Conservation (phyloP, 2,888 invertebrate genomes). For the Celastrina argiolus region DNA sequence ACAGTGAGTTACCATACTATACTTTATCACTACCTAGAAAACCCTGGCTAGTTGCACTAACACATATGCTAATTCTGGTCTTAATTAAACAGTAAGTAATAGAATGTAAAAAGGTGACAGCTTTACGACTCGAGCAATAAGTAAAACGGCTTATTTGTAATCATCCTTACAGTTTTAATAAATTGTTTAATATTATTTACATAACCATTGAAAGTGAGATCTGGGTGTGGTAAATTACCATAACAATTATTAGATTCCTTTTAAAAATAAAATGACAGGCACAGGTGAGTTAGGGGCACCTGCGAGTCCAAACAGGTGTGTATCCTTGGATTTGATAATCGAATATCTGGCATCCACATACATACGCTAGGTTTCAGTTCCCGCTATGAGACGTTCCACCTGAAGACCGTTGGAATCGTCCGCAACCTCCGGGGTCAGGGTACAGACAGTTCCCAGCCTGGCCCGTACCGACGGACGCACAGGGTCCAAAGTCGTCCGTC, state of each 20-base stretch:
- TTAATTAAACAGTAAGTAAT: background rate
- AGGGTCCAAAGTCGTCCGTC: slow-evolving; percentile 31
- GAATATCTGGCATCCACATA: slow-evolving; percentile 7
- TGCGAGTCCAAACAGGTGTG: slow-evolving; percentile 7
- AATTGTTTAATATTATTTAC: background rate
- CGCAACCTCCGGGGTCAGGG: slow-evolving; percentile 47
- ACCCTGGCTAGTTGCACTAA: background rate
- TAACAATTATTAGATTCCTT: slow-evolving; percentile 9
- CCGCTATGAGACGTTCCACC: slow-evolving; percentile 32
- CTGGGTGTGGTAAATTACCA: background rate
- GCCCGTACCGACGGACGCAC: slow-evolving; percentile 25
- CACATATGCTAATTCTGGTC: background rate
- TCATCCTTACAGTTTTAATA: background rate
- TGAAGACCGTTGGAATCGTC: slow-evolving; percentile 44
- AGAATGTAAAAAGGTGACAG: background rate
- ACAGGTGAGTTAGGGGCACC: background rate
- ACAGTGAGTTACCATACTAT: background rate
- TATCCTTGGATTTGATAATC: background rate
- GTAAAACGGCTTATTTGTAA: background rate
- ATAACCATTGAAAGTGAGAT: background rate
- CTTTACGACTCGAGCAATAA: background rate
- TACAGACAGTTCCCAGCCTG: slow-evolving; percentile 42
- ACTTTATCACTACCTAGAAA: background rate
- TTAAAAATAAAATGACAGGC: slow-evolving; percentile 1
- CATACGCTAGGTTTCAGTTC: slow-evolving; percentile 22